Evolutionary conservation across 2,888 invertebrate genomes (phyloP), one percentile per base, ranked within the genome.

Genomic region (Rapana venosa): DNA sequence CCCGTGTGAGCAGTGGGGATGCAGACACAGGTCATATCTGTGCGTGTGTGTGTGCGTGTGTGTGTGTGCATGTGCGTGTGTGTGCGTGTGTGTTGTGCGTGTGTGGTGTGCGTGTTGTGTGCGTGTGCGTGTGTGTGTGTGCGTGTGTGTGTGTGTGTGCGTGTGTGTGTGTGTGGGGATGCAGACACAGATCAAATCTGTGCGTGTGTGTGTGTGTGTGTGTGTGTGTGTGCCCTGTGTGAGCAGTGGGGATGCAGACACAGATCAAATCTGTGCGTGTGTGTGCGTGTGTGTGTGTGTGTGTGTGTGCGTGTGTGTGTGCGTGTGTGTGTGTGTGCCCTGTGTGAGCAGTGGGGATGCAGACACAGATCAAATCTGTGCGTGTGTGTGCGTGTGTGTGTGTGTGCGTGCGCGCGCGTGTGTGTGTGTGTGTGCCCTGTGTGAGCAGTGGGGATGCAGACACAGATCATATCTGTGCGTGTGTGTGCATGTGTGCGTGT

Each of bases 141-240:
- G 70, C 22, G 70, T 70, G 70, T 70, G 70, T 70, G 70, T 70
- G 70, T 70, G 70, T 70, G 70, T 70, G 70, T 70, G 70, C 22
- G 70, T 70, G 70, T 70, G 70, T 70, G 70, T 70, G 70, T 70
- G 70, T 70, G 70, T 70, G 70, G 11, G 70, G 5, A 22, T 70
- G 70, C 22, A 22, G 17, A 22, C 70, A 11, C 15, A 5, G 70
- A 13, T 11, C 22, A 70, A 26, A 11, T 70, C 26, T 70, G 70
- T 74, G 32, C 5, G 79, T 79, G 30, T 79, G 79, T 79, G 79
- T 79, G 79, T 79, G 30, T 79, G 79, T 79, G 79, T 79, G 79
- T 30, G 30, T 32, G 79, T 79, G 79, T 32, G 32, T 58, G 15
- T 13, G 11, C 22, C 58, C 15, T 8, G 8, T 58, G 58, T 58